Conservation (phyloP, 2,797 vertebrate genomes). For the Psittacula derbiana region DNA sequence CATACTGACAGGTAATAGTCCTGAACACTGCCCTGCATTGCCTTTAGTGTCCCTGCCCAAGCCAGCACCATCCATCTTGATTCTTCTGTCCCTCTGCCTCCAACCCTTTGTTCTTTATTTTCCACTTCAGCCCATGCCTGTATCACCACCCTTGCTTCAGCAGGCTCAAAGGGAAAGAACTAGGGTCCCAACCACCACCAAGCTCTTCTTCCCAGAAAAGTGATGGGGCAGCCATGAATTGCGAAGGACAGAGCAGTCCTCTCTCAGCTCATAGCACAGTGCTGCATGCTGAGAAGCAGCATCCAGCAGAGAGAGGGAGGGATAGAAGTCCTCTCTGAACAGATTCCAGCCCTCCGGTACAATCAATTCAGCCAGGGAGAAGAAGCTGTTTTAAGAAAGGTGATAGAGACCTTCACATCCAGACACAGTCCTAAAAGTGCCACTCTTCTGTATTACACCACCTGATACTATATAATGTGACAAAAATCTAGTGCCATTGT, state of each 20-base stretch:
- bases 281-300: background rate
- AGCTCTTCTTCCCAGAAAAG: background rate
- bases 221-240: background rate
- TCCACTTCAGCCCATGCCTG: background rate
- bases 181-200: accelerated
- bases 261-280: accelerated
- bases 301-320: background rate
- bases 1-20: accelerated
- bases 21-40: background rate
- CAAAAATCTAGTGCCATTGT: background rate
- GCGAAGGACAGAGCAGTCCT: background rate
- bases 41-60: background rate
- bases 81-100: background rate
- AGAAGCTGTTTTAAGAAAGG: background rate
- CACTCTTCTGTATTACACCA: background rate
- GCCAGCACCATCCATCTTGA: background rate
- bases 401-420: background rate
- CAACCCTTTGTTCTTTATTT: background rate
- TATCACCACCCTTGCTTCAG: background rate
- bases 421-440: background rate
- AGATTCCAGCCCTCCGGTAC: background rate
- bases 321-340: background rate
- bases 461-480: background rate
- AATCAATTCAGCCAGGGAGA: background rate
- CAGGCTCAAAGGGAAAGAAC: background rate